phyloP scores from a whole-genome alignment of 2,113 vertebrate genomes.

The Rutilus rutilus region DNA sequence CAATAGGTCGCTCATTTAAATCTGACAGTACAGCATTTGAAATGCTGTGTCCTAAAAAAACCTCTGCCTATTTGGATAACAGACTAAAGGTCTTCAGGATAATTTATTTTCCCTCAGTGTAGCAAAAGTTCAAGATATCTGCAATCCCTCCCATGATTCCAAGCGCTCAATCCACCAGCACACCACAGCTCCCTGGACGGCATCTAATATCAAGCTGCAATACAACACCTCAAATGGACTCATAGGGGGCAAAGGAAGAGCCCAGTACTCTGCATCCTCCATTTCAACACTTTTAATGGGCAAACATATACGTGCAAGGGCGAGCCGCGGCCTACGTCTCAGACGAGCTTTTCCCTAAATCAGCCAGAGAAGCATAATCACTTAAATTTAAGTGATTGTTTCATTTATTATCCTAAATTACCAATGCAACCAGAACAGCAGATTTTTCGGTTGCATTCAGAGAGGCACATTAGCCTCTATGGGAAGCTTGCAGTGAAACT shows the following conservation, averaged over 20 bases:
- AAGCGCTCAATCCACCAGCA: slow-evolving; percentile 18
- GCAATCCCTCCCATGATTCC: background rate
- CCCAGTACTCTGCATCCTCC: slow-evolving; percentile 56
- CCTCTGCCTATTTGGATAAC: background rate
- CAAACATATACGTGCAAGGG: slow-evolving; percentile 47
- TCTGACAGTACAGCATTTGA: background rate
- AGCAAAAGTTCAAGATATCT: background rate
- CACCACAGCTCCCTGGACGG: slow-evolving; percentile 5
- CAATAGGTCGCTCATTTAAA: background rate
- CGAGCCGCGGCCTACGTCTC: slow-evolving; percentile 51
- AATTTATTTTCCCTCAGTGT: background rate
- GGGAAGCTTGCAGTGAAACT: background rate
- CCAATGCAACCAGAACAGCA: background rate
- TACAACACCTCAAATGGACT: slow-evolving; percentile 39
- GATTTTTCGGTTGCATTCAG: background rate
- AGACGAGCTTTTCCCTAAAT: slow-evolving; percentile 44
- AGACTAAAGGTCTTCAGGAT: background rate
- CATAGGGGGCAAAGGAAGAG: slow-evolving; percentile 25
- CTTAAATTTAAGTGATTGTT: background rate
- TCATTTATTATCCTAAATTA: background rate
- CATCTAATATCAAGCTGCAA: slow-evolving; percentile 6
- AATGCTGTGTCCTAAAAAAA: background rate
- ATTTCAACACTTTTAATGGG: slow-evolving; percentile 55
- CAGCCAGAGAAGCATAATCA: slow-evolving; percentile 57
- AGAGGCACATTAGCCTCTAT: no score